Percentiles rank a stretch among this genome's conserved stretches.
Conservation (phyloP, 2,113 vertebrate species). For the Pelvicachromis taeniatus region DNA sequence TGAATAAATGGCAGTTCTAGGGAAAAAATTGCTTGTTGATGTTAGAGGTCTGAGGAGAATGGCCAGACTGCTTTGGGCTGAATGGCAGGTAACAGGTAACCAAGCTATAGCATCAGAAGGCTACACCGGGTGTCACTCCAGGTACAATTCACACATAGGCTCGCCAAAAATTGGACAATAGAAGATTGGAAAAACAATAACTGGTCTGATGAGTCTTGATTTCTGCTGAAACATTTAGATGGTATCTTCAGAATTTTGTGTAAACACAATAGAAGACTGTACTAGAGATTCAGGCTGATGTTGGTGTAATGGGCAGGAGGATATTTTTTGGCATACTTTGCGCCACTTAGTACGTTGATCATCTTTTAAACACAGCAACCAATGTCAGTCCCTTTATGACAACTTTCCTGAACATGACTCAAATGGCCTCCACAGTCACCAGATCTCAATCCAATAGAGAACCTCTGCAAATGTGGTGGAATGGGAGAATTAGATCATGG, state of each 20-base stretch:
- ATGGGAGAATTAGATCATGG: background rate
- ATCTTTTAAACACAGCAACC: background rate
- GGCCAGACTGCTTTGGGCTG: background rate
- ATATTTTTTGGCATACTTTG: background rate
- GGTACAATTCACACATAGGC: background rate
- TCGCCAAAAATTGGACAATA: background rate
- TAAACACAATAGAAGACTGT: background rate
- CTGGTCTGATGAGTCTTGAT: background rate
- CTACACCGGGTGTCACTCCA: background rate
- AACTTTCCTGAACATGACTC: background rate
- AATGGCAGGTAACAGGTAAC: background rate
- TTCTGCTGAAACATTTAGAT: background rate
- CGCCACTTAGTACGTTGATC: background rate
- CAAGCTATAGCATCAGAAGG: background rate
- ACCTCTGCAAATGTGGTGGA: background rate
- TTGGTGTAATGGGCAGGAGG: background rate
- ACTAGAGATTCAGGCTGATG: background rate
- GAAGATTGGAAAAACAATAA: background rate
- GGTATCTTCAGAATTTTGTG: background rate
- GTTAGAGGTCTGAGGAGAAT: background rate
- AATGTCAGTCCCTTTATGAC: too few relatives aligned
- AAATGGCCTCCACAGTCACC: background rate
- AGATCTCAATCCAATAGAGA: background rate
- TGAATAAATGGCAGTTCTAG: background rate
- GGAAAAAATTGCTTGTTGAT: background rate